Evolutionary conservation across 35 echinoderm and acorn worm species (phyloP), one percentile per base, ranked within the genome.

Genomic region (Lytechinus pictus): DNA sequence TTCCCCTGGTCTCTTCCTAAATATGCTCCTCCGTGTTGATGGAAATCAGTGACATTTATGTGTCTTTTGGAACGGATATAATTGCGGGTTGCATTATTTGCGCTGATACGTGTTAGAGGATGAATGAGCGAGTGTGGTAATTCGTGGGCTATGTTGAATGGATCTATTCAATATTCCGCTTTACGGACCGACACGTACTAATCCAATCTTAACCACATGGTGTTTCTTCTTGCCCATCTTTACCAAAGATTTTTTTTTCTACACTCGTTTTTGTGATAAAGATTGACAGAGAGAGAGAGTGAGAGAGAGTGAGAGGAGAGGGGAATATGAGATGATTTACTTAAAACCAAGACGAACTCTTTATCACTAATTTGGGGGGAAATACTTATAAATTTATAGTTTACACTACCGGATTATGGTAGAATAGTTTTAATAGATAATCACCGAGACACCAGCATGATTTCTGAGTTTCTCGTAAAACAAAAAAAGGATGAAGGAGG

Each of bases 21-120:
- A 16, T 60, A 12, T 60, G 57, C 57, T 8, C 16, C 57, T 16
- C 8, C 57, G 10, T 60, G 16, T 60, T 12, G 5, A 16, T 16
- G 10, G 10, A 79, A 79, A 24, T 24, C 4, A 24, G 9, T 90
- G 88, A 90, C 52, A 90, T 90, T 90, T 90, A 90, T 90, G 88
- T 90, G 88, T 90, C 88, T 44, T 90, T 90, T 52, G 52, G 52
- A 90, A 24, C 52, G 88, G 52, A 90, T 54, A 90, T 54, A 90
- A 90, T 90, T 54, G 88, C 88, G 52, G 88, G 52, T 90, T 90
- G 33, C 27, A 54, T 54, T 54, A 54, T 90, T 10, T 52, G 88
- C 52, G 88, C 33, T 90, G 88, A 90, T 90, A 27, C 88, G 88
- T 90, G 88, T 54, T 44, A 4, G 52, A 13, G 3, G 11, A 9